phyloP scores from a whole-genome alignment of 2,797 vertebrate genomes.

The Syncerus caffer region DNA sequence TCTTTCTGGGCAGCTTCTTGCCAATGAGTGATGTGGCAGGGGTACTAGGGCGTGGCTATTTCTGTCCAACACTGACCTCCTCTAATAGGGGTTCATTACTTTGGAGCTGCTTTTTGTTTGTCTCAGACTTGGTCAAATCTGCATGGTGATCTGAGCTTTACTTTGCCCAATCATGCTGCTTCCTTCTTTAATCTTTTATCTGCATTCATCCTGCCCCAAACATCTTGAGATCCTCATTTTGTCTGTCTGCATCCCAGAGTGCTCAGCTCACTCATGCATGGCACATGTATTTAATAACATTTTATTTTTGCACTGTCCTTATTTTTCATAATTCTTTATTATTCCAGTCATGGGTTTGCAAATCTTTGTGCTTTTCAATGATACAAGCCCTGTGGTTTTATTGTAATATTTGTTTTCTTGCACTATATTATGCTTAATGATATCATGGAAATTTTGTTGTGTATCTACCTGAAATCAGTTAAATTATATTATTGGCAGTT shows the following conservation, averaged over 20 bases:
- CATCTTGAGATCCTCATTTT: not conserved
- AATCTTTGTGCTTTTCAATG: not conserved
- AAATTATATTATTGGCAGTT: not conserved
- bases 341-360: not conserved
- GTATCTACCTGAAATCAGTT: slow-evolving; percentile 31
- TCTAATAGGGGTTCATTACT: not conserved
- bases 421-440: not conserved
- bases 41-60: not conserved
- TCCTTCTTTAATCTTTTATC: not conserved
- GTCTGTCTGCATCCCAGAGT: not conserved
- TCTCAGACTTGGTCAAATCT: not conserved
- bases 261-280: not conserved
- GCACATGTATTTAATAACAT: not conserved
- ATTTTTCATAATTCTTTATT: not conserved
- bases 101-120: not conserved
- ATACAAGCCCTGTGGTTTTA: not conserved
- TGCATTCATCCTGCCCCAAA: not conserved
- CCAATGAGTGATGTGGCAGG: not conserved
- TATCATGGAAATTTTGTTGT: not conserved
- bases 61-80: not conserved
- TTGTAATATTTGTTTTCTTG: not conserved
- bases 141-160: not conserved
- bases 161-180: not conserved
- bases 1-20: not conserved
- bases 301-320: not conserved